Conservation (phyloP, 2,888 invertebrate genomes). For the Scaptomyza cyrtandrae region DNA sequence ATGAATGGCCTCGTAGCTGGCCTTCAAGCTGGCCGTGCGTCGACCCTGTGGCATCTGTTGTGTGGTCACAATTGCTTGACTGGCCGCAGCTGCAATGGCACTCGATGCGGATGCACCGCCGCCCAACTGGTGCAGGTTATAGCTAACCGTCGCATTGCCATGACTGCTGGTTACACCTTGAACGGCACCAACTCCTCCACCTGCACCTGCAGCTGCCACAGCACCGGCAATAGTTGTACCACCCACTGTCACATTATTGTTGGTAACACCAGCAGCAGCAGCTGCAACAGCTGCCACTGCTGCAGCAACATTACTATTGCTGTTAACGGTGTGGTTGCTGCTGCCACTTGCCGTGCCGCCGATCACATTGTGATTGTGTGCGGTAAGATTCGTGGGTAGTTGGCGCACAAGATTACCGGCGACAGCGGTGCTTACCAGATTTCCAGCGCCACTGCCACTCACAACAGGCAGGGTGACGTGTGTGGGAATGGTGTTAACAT, state of each 20-base stretch:
- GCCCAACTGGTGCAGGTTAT: slow-evolving; percentile 92
- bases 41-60: slow-evolving; percentile 98
- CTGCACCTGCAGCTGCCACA: neutral
- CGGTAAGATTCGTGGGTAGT: slow-evolving; percentile 49
- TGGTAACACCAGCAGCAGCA: slow-evolving; percentile 15
- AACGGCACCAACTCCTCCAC: neutral
- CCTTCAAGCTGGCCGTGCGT: slow-evolving; percentile 96
- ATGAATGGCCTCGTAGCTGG: slow-evolving; percentile 96
- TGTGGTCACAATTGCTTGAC: slow-evolving; percentile 97
- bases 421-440: slow-evolving; percentile 9
- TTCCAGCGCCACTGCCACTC: slow-evolving; percentile 10
- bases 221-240: neutral
- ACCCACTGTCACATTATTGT: slow-evolving; percentile 18
- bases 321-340: neutral
- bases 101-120: slow-evolving; percentile 89
- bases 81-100: slow-evolving; percentile 96
- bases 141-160: slow-evolving; percentile 85
- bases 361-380: slow-evolving; percentile 47
- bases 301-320: slow-evolving; percentile 3
- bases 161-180: slow-evolving; percentile 14
- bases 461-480: slow-evolving; percentile 74
- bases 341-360: slow-evolving; percentile 11
- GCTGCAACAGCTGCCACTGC: slow-evolving; percentile 11
- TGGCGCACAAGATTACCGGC: slow-evolving; percentile 54
- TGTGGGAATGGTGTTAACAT: slow-evolving; percentile 43